Evolutionary conservation across 2,888 invertebrate species (phyloP).

Genomic region (Mayetiola destructor): DNA sequence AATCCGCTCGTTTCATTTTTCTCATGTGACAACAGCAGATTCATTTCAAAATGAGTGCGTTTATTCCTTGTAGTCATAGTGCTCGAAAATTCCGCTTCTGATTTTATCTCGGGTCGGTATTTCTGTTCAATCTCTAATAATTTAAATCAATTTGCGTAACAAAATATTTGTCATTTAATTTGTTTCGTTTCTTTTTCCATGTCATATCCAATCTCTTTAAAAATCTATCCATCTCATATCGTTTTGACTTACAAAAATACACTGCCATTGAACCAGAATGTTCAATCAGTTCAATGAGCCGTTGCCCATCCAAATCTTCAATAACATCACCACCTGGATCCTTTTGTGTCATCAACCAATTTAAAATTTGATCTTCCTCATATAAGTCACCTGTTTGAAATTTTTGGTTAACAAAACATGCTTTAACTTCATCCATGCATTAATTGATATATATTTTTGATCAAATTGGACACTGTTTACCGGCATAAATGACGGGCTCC

Average conservation of each 20-base stretch:
- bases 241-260: slow-evolving; percentile 87
- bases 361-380: slow-evolving; percentile 75
- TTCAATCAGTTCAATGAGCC: slow-evolving; percentile 57
- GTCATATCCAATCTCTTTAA: no score
- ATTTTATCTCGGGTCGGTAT: no score
- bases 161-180: no score
- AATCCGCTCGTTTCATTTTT: no score
- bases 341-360: slow-evolving; percentile 81
- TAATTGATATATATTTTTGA: not conserved
- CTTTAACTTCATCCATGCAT: not conserved
- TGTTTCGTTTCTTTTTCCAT: no score
- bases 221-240: no score
- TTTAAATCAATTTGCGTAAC: no score
- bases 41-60: no score
- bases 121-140: no score
- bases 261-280: slow-evolving; percentile 72
- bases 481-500: slow-evolving; percentile 83
- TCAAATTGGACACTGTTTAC: slow-evolving; percentile 34
- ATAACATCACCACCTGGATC: slow-evolving; percentile 84
- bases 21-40: no score
- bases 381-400: slow-evolving; percentile 55
- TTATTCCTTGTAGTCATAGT: no score
- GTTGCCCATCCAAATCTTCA: slow-evolving; percentile 72
- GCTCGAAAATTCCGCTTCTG: no score
- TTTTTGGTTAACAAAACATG: not conserved